Base-by-base conservation (phyloP, 1,140 invertebrate genomes). In the Amphibalanus amphitrite region DNA sequence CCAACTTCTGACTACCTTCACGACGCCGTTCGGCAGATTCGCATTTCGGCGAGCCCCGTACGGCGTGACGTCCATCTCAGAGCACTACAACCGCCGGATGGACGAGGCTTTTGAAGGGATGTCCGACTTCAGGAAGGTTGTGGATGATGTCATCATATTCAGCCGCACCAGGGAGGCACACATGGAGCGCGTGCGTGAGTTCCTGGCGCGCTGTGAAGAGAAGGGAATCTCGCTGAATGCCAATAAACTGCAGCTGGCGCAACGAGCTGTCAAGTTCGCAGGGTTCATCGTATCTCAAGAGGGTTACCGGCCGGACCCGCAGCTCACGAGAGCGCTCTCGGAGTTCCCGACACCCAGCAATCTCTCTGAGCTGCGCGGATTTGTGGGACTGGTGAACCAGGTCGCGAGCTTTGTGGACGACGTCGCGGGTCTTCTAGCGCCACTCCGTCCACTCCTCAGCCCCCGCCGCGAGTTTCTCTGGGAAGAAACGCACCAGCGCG, bases 21-120 rank as follows among this genome's bases (percentile, higher is more conserved):
- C 40, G 47, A 77, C 74, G 23, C 76, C 76, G 0, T 77, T 76
- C 29, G 75, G 75, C 17, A 68, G 76, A 26, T 76, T 47, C 59
- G 23, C 59, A 28, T 75, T 70, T 71, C 65, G 33, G 23, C 67
- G 76, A 28, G 28, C 74, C 28, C 72, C 74, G 15, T 74, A 75
- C 29, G 75, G 76, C 28, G 29, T 74, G 1, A 69, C 28, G 23
- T 75, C 72, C 59, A 75, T 75, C 20, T 74, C 72, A 15, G 72
- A 75, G 47, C 70, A 67, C 6, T 77, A 75, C 64, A 71, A 75
- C 28, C 47, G 40, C 20, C 25, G 28, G 59, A 33, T 69, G 23
- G 10, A n/a, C 15, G 30, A 75, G 26, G 26, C 59, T 33, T 71
- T 75, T 40, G 72, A 40, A 59, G 73, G 65, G 26, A 29, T 76